Evolutionary conservation across 2,888 invertebrate genomes (phyloP).

Genomic region (Magallana nippona): DNA sequence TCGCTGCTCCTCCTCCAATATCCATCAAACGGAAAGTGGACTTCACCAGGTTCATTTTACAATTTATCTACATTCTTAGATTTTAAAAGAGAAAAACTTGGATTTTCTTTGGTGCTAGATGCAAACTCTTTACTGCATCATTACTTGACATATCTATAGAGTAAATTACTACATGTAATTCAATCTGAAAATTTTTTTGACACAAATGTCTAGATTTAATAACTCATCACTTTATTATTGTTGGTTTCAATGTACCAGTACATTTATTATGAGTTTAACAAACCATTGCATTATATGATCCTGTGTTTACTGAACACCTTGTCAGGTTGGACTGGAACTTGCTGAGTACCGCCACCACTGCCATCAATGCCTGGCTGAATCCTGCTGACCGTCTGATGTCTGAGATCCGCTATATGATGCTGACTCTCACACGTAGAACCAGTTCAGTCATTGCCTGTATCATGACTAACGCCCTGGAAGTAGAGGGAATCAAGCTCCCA

Average conservation of each 20-base stretch:
- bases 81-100: background rate
- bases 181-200: no score
- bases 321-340: conserved; percentile 95
- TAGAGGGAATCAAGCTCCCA: conserved; percentile 87
- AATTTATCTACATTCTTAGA: background rate
- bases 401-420: conserved; percentile 89
- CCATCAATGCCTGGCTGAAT: conserved; percentile 99
- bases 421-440: conserved; percentile 83
- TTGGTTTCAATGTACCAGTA: no score
- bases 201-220: no score
- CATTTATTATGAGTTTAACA: no score
- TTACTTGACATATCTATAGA: no score
- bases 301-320: background rate
- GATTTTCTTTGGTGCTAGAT: no score
- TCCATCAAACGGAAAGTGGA: conserved; percentile 96
- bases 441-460: conserved; percentile 92
- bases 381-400: conserved; percentile 94
- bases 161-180: no score
- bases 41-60: conserved; percentile 93
- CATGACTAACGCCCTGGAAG: conserved; percentile 94
- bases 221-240: no score
- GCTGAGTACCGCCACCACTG: conserved; percentile 95
- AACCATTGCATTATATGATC: background rate
- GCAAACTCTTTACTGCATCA: no score
- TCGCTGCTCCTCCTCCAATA: conserved; percentile 96